Evolutionary conservation across 2,888 invertebrate species (phyloP).

Genomic region (Drosophila kanekoi): DNA sequence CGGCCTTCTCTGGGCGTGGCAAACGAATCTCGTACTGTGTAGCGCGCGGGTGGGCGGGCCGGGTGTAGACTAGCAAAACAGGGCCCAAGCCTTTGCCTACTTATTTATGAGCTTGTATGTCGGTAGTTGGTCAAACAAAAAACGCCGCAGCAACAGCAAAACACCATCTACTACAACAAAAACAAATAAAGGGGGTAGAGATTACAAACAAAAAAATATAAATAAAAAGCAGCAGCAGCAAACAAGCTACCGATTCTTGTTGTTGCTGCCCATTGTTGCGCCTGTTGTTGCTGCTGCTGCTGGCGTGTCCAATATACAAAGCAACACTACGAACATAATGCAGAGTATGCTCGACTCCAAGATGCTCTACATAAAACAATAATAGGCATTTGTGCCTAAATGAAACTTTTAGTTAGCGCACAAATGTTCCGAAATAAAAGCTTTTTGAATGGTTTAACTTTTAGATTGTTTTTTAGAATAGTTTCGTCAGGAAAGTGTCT

Average conservation of each 20-base stretch:
- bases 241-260: constrained; percentile 66
- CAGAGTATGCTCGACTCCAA: neutral
- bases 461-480: too few species aligned
- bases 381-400: too few species aligned
- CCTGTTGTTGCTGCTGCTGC: constrained; percentile 19
- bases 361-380: constrained; percentile 25
- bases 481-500: too few species aligned
- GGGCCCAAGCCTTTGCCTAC: constrained; percentile 68
- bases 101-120: constrained; percentile 77
- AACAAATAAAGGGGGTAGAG: constrained; percentile 67
- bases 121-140: constrained; percentile 74
- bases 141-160: constrained; percentile 35
- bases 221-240: constrained; percentile 66
- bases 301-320: constrained; percentile 35
- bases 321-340: constrained; percentile 6
- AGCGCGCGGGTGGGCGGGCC: neutral
- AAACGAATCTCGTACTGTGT: constrained; percentile 1
- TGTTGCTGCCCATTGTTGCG: constrained; percentile 37
- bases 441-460: too few species aligned
- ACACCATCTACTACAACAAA: constrained; percentile 27
- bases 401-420: too few species aligned
- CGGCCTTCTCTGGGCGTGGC: constrained; percentile 37
- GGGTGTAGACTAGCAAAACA: constrained; percentile 17
- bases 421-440: too few species aligned
- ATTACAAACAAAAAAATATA: constrained; percentile 72